These are phyloP conservation scores for Carassius gibelio DNA, from an alignment of 2,113 vertebrate species.

Conservation along the genomic window DNA sequence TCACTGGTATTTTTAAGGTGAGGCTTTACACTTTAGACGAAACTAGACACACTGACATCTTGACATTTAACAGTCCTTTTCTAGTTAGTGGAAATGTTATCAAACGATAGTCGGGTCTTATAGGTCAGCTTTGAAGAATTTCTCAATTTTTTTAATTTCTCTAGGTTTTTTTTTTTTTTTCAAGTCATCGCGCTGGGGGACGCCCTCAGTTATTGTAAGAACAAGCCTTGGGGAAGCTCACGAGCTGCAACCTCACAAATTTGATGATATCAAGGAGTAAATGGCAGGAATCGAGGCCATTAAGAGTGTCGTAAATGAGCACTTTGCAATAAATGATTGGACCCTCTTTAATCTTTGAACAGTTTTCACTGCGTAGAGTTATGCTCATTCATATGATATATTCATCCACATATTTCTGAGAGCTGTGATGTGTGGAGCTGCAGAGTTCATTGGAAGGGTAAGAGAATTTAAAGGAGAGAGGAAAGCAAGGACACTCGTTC, in stretches of 20 bases:
- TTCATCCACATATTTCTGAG: constrained; percentile 10
- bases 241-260: constrained; percentile 28
- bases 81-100: not conserved
- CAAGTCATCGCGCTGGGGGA: not conserved
- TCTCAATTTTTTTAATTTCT: not conserved
- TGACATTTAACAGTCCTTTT: constrained; percentile 11
- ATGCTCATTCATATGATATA: constrained; percentile 38
- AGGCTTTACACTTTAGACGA: not conserved
- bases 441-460: constrained; percentile 34
- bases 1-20: not conserved
- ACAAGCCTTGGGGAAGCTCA: not conserved
- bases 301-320: constrained; percentile 35
- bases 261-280: constrained; percentile 43
- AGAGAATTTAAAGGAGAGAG: constrained; percentile 20
- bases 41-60: not conserved
- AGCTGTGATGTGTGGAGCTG: not conserved
- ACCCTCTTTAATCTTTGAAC: constrained; percentile 24
- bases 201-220: constrained; percentile 33
- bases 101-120: not conserved
- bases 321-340: constrained; percentile 35
- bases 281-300: constrained; percentile 30
- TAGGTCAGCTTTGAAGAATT: not conserved
- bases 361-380: constrained; percentile 18
- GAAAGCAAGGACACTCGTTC: not conserved
- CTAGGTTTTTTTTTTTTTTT: too few relatives aligned